Evolutionary conservation across 1,140 invertebrate species (phyloP).

Genomic region (Caenorhabditis tropicalis): DNA sequence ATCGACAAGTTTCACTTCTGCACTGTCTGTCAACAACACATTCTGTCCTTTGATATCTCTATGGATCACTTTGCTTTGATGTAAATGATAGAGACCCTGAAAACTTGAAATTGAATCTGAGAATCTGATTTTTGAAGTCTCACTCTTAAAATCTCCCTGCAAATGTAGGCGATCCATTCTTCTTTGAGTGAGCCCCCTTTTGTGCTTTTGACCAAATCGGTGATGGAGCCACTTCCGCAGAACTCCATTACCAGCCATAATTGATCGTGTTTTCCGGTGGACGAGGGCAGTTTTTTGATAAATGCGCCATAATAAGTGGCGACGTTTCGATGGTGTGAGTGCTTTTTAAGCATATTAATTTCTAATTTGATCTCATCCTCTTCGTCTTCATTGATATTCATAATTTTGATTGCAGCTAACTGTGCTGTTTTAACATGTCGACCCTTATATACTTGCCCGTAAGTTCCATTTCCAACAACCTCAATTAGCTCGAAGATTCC

Average conservation of each 20-base stretch:
- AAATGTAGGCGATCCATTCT: slow-evolving; percentile 99
- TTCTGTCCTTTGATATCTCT: slow-evolving; percentile 99
- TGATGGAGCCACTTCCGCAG: slow-evolving; percentile 97
- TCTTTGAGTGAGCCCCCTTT: slow-evolving; percentile 97
- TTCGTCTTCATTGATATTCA: slow-evolving; percentile 99
- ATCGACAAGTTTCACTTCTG: slow-evolving; percentile 99
- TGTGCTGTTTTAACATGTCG: slow-evolving; percentile 99
- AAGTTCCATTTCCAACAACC: slow-evolving; percentile 99
- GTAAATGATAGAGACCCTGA: slow-evolving; percentile 92
- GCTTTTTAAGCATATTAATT: slow-evolving; percentile 98
- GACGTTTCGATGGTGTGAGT: slow-evolving; percentile 98
- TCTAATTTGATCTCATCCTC: slow-evolving; percentile 99
- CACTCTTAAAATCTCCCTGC: slow-evolving; percentile 86
- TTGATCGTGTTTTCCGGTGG: slow-evolving; percentile 98
- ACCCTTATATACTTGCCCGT: slow-evolving; percentile 94
- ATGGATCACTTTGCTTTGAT: slow-evolving; percentile 97
- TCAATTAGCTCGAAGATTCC: slow-evolving; percentile 99
- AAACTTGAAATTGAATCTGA: slow-evolving; percentile 57
- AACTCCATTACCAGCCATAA: slow-evolving; percentile 98
- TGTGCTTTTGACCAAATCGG: slow-evolving; percentile 98
- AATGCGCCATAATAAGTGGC: slow-evolving; percentile 99
- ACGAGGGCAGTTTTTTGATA: slow-evolving; percentile 89
- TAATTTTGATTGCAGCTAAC: slow-evolving; percentile 98
- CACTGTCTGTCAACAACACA: slow-evolving; percentile 97
- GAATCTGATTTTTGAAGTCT: too few species aligned